phyloP scores from a whole-genome alignment of 2,888 invertebrate genomes.

The Biston stratarius region DNA sequence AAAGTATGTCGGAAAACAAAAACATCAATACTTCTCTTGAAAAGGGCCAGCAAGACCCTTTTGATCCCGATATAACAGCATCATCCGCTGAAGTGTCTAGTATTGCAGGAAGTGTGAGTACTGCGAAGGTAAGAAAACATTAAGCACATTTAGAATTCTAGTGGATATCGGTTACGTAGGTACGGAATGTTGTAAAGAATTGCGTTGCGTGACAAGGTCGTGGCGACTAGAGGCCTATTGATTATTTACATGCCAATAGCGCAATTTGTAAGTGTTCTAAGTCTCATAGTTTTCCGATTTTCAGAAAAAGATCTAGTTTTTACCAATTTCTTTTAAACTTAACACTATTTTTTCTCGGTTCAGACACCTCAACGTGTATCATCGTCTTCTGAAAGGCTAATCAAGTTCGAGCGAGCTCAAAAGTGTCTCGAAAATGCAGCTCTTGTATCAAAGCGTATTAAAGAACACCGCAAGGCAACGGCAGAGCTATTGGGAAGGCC shows the following conservation, averaged over 20 bases:
- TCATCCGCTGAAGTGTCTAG: slow-evolving; percentile 68
- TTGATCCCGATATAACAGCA: slow-evolving; percentile 71
- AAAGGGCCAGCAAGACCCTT: slow-evolving; percentile 66
- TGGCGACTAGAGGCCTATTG: slow-evolving; percentile 26
- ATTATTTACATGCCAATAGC: slow-evolving; percentile 34
- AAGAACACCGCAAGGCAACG: slow-evolving; percentile 81
- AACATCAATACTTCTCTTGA: slow-evolving; percentile 71
- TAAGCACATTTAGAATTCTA: background rate
- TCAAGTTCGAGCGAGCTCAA: slow-evolving; percentile 79
- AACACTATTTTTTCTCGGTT: slow-evolving; percentile 1
- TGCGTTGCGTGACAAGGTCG: slow-evolving; percentile 45
- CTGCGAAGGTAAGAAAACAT: slow-evolving; percentile 64
- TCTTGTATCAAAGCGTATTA: slow-evolving; percentile 80
- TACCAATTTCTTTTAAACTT: background rate
- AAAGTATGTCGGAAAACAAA: slow-evolving; percentile 79
- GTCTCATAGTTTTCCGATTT: slow-evolving; percentile 16
- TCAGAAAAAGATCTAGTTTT: background rate
- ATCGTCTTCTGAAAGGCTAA: slow-evolving; percentile 76
- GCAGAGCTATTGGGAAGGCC: slow-evolving; percentile 78
- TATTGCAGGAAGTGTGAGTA: slow-evolving; percentile 71
- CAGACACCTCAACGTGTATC: slow-evolving; percentile 63
- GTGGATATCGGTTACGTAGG: slow-evolving; percentile 7
- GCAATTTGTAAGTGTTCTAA: slow-evolving; percentile 19
- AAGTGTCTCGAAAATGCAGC: slow-evolving; percentile 83
- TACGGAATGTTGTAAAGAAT: slow-evolving; percentile 26